These are phyloP conservation scores for Halocaridina rubra DNA, from an alignment of 2,888 invertebrate species.

Conservation along the genomic window DNA sequence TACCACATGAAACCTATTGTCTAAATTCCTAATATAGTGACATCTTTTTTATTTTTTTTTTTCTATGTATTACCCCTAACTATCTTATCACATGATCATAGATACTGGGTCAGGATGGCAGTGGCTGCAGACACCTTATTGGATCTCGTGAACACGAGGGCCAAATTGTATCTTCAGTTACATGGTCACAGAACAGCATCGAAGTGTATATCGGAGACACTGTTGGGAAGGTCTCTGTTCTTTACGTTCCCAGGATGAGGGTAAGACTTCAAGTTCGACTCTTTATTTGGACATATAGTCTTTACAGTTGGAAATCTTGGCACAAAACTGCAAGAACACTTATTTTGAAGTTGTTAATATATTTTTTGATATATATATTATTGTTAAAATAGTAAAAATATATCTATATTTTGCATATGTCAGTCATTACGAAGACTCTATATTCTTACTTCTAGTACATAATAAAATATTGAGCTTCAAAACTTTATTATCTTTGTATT, in stretches of 20 bases:
- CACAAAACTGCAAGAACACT: too few relatives aligned
- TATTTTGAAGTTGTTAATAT: background rate
- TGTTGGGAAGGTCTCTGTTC: slow-evolving; percentile 36
- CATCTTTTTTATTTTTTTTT: too few relatives aligned
- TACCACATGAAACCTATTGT: too few relatives aligned
- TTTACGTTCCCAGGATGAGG: slow-evolving; percentile 41
- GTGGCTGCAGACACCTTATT: background rate
- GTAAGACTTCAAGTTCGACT: background rate
- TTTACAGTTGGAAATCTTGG: too few relatives aligned
- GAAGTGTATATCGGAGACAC: slow-evolving; percentile 53
- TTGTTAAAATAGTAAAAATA: background rate
- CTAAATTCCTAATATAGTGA: too few relatives aligned
- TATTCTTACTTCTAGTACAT: too few relatives aligned
- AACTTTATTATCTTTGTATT: too few relatives aligned
- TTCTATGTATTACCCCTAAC: too few relatives aligned
- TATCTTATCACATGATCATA: too few relatives aligned
- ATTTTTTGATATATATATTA: background rate
- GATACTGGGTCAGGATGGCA: background rate
- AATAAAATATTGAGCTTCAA: too few relatives aligned
- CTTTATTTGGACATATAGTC: too few relatives aligned
- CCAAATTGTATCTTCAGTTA: slow-evolving; percentile 23
- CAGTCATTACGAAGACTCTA: background rate
- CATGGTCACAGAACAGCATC: slow-evolving; percentile 16
- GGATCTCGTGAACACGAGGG: slow-evolving; percentile 46
- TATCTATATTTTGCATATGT: background rate